phyloP scores from a whole-genome alignment of 2,797 vertebrate genomes.

The Chelon auratus region DNA sequence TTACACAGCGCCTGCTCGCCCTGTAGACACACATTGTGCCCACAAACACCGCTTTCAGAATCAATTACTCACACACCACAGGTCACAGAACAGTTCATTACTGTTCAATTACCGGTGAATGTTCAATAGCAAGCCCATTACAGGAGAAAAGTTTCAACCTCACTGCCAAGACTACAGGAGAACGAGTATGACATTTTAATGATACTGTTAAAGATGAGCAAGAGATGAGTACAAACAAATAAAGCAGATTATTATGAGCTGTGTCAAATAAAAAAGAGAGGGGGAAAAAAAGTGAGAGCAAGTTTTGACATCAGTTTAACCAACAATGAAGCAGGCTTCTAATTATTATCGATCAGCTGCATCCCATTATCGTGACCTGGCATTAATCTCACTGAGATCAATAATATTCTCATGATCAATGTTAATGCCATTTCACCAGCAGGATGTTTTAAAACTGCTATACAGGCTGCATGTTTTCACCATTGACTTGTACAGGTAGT shows the following conservation, averaged over 20 bases:
- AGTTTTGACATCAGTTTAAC: conserved; percentile 39
- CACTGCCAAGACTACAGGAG: conserved; percentile 60
- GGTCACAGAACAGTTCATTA: conserved; percentile 81
- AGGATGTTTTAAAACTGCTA: conserved; percentile 21
- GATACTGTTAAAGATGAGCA: conserved; percentile 63
- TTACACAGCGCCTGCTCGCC: conserved; percentile 56
- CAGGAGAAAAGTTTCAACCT: conserved; percentile 60
- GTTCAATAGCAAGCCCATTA: conserved; percentile 76
- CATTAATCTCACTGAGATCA: conserved; percentile 55
- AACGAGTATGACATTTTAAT: conserved; percentile 71
- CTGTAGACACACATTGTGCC: conserved; percentile 64
- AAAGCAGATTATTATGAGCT: conserved; percentile 45
- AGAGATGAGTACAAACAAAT: conserved; percentile 59
- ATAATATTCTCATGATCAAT: conserved; percentile 43
- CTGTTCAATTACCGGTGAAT: conserved; percentile 79
- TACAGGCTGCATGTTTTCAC: conserved; percentile 10
- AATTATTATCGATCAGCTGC: conserved; percentile 57
- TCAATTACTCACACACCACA: conserved; percentile 80
- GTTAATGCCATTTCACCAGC: conserved; percentile 26
- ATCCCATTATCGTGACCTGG: conserved; percentile 38
- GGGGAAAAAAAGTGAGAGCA: not conserved
- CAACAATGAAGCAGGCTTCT: conserved; percentile 36
- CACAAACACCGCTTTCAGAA: conserved; percentile 76
- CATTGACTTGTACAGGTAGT: conserved; percentile 44
- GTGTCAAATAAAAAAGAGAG: conserved; percentile 9